Conservation (phyloP, 2,888 invertebrate genomes). For the Hipparchia sbordonii region DNA sequence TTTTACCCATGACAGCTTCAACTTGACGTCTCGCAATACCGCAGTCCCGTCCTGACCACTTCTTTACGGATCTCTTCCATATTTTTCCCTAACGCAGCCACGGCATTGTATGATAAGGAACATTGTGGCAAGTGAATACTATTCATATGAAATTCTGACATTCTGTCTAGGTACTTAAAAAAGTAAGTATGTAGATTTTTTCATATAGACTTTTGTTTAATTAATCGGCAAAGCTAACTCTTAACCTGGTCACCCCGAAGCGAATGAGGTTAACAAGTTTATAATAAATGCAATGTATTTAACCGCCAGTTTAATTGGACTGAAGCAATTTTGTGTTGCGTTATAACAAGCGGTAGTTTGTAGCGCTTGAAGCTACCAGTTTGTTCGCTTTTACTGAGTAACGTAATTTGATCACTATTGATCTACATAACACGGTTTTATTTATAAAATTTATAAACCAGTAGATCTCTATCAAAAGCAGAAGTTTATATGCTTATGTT, state of each 20-base stretch:
- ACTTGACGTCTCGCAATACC: too few relatives aligned
- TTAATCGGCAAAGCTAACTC: constrained; percentile 17
- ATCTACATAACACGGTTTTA: background rate
- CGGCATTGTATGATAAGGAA: too few relatives aligned
- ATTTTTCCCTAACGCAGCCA: too few relatives aligned
- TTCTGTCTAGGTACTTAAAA: too few relatives aligned
- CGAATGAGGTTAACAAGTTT: constrained; percentile 23
- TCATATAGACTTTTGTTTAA: constrained; percentile 2
- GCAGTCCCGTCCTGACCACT: too few relatives aligned
- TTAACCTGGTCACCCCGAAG: constrained; percentile 18
- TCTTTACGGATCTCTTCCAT: too few relatives aligned
- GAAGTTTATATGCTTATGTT: too few relatives aligned
- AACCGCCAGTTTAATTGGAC: constrained; percentile 19
- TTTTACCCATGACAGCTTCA: too few relatives aligned
- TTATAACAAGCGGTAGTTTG: constrained; percentile 4
- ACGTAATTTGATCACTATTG: constrained; percentile 6
- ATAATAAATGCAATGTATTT: constrained; percentile 26
- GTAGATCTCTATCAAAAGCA: too few relatives aligned
- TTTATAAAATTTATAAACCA: background rate
- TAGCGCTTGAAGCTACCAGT: background rate
- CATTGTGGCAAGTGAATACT: too few relatives aligned
- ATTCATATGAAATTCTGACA: too few relatives aligned
- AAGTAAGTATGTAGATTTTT: too few relatives aligned
- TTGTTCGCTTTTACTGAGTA: constrained; percentile 2
- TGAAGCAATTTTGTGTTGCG: constrained; percentile 16